These are phyloP conservation scores for Gymnothorax reevesii DNA, from an alignment of 2,797 vertebrate genomes.

Conservation along the genomic window DNA sequence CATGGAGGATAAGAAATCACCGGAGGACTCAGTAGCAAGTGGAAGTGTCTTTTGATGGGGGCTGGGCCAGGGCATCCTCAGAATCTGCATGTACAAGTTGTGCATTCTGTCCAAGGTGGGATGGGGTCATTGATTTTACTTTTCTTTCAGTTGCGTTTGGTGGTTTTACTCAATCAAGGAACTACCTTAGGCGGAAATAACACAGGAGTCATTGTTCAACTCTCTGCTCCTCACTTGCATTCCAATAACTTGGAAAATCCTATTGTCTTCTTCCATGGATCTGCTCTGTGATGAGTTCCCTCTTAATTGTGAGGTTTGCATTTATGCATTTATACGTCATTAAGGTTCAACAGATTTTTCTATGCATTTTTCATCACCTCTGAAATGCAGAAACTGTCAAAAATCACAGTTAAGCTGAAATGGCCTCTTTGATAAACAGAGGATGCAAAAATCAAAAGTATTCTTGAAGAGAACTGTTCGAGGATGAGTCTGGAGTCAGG, in stretches of 20 bases:
- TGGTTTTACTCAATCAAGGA: constrained; percentile 67
- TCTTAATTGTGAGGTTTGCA: constrained; percentile 16
- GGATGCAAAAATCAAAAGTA: too few species aligned
- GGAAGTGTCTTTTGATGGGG: constrained; percentile 55
- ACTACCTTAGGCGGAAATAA: constrained; percentile 56
- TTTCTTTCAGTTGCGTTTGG: constrained; percentile 51
- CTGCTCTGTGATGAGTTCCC: constrained; percentile 50
- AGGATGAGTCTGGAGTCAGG: too few species aligned
- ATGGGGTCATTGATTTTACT: constrained; percentile 62
- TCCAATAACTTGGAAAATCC: constrained; percentile 47
- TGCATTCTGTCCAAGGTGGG: constrained; percentile 66
- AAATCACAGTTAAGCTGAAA: too few species aligned
- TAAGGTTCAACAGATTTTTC: not conserved
- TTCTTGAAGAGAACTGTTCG: too few species aligned
- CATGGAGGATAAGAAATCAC: constrained; percentile 50
- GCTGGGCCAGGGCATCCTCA: constrained; percentile 56
- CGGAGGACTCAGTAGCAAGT: constrained; percentile 50
- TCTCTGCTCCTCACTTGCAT: constrained; percentile 36
- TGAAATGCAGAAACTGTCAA: not conserved
- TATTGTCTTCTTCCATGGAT: constrained; percentile 62
- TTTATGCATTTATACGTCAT: not conserved
- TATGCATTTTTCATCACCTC: constrained; percentile 2
- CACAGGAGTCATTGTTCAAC: constrained; percentile 49
- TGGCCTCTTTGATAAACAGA: too few species aligned
- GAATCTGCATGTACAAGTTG: constrained; percentile 65